phyloP scores from a whole-genome alignment of 2,888 invertebrate species.

The Choreutis nemorana region DNA sequence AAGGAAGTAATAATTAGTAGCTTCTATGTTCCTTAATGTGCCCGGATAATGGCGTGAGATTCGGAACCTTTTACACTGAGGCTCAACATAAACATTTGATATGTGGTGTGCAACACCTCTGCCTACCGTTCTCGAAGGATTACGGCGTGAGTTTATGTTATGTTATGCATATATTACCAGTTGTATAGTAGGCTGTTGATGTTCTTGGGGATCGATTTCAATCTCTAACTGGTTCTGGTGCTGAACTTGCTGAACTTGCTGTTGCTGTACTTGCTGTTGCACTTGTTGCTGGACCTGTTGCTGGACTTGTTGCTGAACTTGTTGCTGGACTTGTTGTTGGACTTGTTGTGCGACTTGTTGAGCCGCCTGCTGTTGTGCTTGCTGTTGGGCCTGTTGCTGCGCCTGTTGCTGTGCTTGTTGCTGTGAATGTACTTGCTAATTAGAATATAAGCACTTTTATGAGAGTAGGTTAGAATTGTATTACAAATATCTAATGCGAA shows the following conservation, averaged over 20 bases:
- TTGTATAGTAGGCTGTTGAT: slow-evolving; percentile 59
- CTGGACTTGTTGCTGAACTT: slow-evolving; percentile 27
- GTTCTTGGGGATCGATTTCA: slow-evolving; percentile 48
- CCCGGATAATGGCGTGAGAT: too few species aligned
- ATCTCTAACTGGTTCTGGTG: slow-evolving; percentile 54
- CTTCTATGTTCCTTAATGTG: too few species aligned
- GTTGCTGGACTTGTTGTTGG: slow-evolving; percentile 32
- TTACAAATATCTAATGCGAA: too few species aligned
- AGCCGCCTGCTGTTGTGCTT: slow-evolving; percentile 32
- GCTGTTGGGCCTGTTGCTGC: slow-evolving; percentile 30
- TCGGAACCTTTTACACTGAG: too few species aligned
- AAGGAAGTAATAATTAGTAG: too few species aligned
- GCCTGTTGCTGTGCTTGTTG: slow-evolving; percentile 26
- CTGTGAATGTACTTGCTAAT: slow-evolving; percentile 41
- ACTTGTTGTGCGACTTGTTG: slow-evolving; percentile 23
- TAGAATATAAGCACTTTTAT: too few species aligned
- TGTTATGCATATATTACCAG: slow-evolving; percentile 27
- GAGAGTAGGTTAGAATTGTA: too few species aligned
- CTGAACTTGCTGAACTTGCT: slow-evolving; percentile 38
- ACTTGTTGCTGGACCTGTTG: slow-evolving; percentile 28
- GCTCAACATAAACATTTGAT: too few species aligned
- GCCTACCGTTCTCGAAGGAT: too few species aligned
- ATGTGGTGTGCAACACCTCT: too few species aligned
- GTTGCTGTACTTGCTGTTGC: slow-evolving; percentile 26
- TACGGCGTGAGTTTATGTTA: not conserved